Evolutionary conservation across 1,140 invertebrate genomes (phyloP), one percentile per base, ranked within the genome.

Genomic region (Drosophila chauvacae): DNA sequence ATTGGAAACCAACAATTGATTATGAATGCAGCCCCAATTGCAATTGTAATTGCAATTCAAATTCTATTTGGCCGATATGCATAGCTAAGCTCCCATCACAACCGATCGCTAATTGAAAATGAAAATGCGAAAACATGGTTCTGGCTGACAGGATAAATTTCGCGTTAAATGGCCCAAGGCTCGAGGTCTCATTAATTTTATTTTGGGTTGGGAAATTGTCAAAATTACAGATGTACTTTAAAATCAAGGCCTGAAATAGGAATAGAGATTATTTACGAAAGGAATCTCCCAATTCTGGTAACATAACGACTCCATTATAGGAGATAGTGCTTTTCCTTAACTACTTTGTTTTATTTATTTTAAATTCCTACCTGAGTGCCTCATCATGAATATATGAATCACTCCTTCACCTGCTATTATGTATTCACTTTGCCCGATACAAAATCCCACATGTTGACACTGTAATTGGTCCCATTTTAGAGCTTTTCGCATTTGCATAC

Each of bases 71-170:
- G 45, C 37, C 33, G 66, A 59, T 71, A 72, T 60, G 44, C 53
- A 72, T 50, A 42, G 58, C 53, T 23, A 44, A 20, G 37, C 68
- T 37, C n/a, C 51, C 70, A 73, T 73, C 70, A 51, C 37, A 72
- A 60, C 45, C 11, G 53, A 72, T 50, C 45, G 45, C 70, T 73
- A 73, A 73, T 72, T 73, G 70, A 72, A 73, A 73, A 37, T 60
- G 70, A 73, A 47, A 66, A 66, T 30, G 42, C 18, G 50, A 63
- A 63, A 63, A 56, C n/a, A 41, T 26, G 33, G 45, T 41, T 51
- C 16, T 16, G 20, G 13, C 69, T 26, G 28, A n/a, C 20, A 20
- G 30, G 33, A 37, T 41, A 30, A 10, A 60, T 47, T 28, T 37
- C 30, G 14, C 30, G 14, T 23, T n/a, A 37, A 51, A 37, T 50